phyloP scores from a whole-genome alignment of 2,797 vertebrate species.

The Tarsius wallacei region DNA sequence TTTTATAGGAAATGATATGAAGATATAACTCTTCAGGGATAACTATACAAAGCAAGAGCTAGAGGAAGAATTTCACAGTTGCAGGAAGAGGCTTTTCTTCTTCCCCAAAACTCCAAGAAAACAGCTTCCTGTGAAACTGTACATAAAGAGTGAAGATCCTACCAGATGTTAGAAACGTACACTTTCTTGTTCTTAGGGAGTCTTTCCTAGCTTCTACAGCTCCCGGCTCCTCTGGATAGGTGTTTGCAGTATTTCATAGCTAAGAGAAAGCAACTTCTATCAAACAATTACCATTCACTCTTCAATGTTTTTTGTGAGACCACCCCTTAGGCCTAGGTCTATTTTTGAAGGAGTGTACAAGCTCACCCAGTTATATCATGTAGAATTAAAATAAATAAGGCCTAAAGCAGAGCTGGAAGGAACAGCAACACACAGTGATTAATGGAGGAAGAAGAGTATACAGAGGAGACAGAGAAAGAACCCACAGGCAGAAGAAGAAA shows the following conservation, averaged over 20 bases:
- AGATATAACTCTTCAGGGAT: background rate
- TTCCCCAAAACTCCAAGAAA: background rate
- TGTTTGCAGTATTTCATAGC: background rate
- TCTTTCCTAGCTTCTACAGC: background rate
- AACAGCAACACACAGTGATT: background rate
- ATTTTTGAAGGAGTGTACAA: background rate
- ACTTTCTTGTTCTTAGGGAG: background rate
- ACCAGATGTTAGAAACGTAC: background rate
- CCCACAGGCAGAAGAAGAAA: background rate
- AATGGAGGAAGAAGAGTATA: background rate
- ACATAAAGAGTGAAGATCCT: background rate
- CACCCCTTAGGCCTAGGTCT: background rate
- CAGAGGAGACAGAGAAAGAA: background rate
- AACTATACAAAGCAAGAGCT: background rate
- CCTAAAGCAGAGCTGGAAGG: background rate
- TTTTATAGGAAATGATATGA: background rate
- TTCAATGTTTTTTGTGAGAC: background rate
- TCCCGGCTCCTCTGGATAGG: background rate
- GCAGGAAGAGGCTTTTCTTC: background rate
- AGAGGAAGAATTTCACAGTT: background rate
- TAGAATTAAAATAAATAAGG: constrained; percentile 9
- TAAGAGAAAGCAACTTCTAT: background rate
- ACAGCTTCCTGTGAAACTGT: background rate
- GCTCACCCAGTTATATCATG: background rate
- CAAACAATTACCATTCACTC: background rate